A percentile compares a stretch with the other conserved stretches of the same genome.
phyloP scores from a whole-genome alignment of 2,888 invertebrate genomes.

The Tholera decimalis region DNA sequence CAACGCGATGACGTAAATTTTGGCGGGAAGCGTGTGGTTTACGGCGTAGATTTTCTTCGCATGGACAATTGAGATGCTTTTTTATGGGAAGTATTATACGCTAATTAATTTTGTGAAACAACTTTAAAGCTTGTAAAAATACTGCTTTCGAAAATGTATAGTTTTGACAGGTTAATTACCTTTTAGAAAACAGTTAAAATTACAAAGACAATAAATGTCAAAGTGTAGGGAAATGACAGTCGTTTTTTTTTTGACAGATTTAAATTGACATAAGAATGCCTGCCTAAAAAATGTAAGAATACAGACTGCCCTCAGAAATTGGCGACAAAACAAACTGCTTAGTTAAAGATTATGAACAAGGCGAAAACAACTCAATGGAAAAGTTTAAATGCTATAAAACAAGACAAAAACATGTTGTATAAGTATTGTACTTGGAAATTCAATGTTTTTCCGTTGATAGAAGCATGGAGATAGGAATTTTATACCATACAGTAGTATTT shows the following conservation, averaged over 20 bases:
- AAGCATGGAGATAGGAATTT: background rate
- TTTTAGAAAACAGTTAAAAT: no score
- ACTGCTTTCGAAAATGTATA: background rate
- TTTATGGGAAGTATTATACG: background rate
- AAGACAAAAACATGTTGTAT: background rate
- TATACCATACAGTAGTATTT: background rate
- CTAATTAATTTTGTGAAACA: background rate
- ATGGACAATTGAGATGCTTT: background rate
- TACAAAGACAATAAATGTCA: no score
- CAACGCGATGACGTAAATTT: slow-evolving; percentile 72
- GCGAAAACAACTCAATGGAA: background rate
- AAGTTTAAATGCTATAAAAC: background rate
- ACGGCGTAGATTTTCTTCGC: slow-evolving; percentile 35
- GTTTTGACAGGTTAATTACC: background rate
- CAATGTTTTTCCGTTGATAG: background rate
- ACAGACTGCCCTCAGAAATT: no score
- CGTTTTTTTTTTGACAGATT: no score
- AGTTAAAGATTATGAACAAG: background rate
- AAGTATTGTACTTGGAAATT: background rate
- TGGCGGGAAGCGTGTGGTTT: slow-evolving; percentile 64
- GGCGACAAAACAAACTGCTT: background rate
- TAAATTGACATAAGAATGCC: no score
- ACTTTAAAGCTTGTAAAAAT: background rate
- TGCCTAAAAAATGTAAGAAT: no score
- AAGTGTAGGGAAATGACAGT: no score